Evolutionary conservation across 1,140 invertebrate genomes (phyloP).

Genomic region (Bombus waltoni): DNA sequence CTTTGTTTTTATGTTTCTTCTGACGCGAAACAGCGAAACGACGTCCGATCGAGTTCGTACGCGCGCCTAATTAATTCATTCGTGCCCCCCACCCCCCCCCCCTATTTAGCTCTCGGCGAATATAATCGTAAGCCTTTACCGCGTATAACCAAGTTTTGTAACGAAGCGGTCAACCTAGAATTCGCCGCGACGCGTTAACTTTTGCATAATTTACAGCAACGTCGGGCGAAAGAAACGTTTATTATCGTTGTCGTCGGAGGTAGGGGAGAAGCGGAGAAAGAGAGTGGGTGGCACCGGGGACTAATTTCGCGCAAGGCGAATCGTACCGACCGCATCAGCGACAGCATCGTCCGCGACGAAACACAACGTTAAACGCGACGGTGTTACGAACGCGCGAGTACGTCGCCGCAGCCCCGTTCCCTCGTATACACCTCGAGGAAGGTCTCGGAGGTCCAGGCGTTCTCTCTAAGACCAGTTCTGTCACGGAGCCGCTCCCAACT

Average conservation of each 20-base stretch:
- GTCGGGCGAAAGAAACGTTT: constrained; percentile 30
- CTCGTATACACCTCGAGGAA: constrained; percentile 19
- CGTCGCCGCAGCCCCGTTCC: no score
- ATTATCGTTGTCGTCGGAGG: background rate
- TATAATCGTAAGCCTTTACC: background rate
- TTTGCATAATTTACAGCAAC: constrained; percentile 35
- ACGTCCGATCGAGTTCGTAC: constrained; percentile 4
- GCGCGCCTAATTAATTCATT: constrained; percentile 11
- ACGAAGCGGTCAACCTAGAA: constrained; percentile 42
- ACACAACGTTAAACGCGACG: background rate
- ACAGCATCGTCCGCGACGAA: background rate
- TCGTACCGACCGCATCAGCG: no score
- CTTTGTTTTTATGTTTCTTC: background rate
- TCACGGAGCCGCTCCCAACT: constrained; percentile 74
- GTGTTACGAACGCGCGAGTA: background rate
- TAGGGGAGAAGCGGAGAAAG: background rate
- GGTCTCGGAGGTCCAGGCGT: constrained; percentile 40
- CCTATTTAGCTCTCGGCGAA: background rate
- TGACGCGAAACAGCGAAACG: background rate
- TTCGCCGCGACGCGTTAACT: constrained; percentile 48
- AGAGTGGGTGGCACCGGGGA: no score
- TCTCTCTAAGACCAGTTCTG: constrained; percentile 70
- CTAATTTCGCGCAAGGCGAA: no score
- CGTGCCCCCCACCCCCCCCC: no score
- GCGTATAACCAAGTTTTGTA: background rate